These are phyloP conservation scores for Urocitellus parryii DNA, from an alignment of 2,113 vertebrate species.

Conservation along the genomic window DNA sequence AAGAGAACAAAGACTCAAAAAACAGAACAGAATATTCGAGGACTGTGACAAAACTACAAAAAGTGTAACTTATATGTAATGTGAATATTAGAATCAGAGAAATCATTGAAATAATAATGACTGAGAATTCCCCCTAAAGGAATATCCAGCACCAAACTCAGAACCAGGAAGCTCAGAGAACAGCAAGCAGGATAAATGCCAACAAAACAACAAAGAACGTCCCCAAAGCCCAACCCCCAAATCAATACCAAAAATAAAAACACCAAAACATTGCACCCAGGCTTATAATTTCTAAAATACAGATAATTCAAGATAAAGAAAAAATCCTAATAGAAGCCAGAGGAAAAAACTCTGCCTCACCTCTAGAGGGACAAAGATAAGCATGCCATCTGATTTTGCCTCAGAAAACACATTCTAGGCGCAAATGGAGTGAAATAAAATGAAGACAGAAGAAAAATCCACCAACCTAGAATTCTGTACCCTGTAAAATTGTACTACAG, in stretches of 20 bases:
- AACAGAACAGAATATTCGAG: not conserved
- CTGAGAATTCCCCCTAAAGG: not conserved
- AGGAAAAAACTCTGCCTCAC: not conserved
- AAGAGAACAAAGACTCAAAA: not conserved
- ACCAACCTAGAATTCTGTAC: not conserved
- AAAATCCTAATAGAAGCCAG: not conserved
- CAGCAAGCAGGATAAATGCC: not conserved
- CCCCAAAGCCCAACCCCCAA: not conserved
- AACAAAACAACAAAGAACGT: not conserved
- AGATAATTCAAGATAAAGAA: not conserved
- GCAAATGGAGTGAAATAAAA: not conserved
- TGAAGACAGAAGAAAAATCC: not conserved
- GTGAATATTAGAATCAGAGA: not conserved
- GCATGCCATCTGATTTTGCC: not conserved
- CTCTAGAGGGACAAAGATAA: not conserved
- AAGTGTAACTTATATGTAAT: not conserved
- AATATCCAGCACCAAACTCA: not conserved
- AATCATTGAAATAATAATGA: not conserved
- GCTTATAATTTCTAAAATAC: not conserved
- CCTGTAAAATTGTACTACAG: not conserved
- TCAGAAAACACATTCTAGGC: not conserved
- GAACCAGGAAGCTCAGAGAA: not conserved
- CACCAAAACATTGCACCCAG: not conserved
- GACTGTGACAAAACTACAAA: not conserved
- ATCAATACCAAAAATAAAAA: not conserved